Percentiles rank a stretch among this genome's conserved stretches.
These are phyloP conservation scores for Conops quadrifasciatus DNA, from an alignment of 2,888 invertebrate genomes.

Conservation along the genomic window DNA sequence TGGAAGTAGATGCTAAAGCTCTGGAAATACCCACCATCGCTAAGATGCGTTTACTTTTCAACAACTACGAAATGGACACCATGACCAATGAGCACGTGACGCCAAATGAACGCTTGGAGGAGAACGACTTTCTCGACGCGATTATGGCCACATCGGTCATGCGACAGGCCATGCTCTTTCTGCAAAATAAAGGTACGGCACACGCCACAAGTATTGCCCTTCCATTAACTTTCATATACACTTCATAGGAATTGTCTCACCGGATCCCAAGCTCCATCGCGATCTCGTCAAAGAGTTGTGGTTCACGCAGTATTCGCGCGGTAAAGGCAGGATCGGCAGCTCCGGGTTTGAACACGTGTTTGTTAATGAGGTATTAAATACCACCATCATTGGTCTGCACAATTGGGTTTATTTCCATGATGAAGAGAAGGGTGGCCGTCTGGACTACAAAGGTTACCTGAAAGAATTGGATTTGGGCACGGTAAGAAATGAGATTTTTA, in stretches of 20 bases:
- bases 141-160: slow-evolving; percentile 81
- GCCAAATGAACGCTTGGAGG: slow-evolving; percentile 77
- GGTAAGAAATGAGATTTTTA: slow-evolving; percentile 67
- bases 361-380: slow-evolving; percentile 84
- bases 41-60: slow-evolving; percentile 76
- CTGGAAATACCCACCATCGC: slow-evolving; percentile 73
- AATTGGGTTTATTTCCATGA: slow-evolving; percentile 89
- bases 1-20: slow-evolving; percentile 71
- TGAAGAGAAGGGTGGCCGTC: slow-evolving; percentile 76
- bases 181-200: slow-evolving; percentile 71
- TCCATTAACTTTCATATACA: too few species aligned
- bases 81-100: slow-evolving; percentile 80
- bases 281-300: slow-evolving; percentile 78
- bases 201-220: neutral
- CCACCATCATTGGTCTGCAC: slow-evolving; percentile 83
- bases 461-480: slow-evolving; percentile 76
- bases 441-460: slow-evolving; percentile 83
- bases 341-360: slow-evolving; percentile 94
- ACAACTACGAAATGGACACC: slow-evolving; percentile 85
- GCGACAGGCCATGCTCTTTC: slow-evolving; percentile 68
- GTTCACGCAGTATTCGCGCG: slow-evolving; percentile 85
- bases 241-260: slow-evolving; percentile 69
- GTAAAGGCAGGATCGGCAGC: slow-evolving; percentile 81
- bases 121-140: slow-evolving; percentile 80
- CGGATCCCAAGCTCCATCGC: slow-evolving; percentile 75